Conservation (phyloP, 2,113 vertebrate genomes). For the Poecile atricapillus region DNA sequence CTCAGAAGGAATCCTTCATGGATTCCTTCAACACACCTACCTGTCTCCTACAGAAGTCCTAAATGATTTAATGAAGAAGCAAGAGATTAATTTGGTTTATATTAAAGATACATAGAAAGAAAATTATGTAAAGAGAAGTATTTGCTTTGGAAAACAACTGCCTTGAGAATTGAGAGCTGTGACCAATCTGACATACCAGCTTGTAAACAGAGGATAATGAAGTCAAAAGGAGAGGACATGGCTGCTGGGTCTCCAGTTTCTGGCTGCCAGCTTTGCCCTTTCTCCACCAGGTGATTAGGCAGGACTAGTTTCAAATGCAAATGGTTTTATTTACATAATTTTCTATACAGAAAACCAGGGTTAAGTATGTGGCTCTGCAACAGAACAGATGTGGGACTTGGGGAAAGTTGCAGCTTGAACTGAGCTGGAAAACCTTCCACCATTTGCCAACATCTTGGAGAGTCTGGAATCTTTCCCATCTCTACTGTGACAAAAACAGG, state of each 20-base stretch:
- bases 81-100: background rate
- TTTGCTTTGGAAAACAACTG: background rate
- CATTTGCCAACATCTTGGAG: conserved; percentile 24
- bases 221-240: background rate
- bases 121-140: background rate
- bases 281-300: background rate
- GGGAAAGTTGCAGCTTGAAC: background rate
- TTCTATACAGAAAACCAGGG: background rate
- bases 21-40: background rate
- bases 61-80: background rate
- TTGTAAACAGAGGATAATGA: background rate
- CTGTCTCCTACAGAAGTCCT: background rate
- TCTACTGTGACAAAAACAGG: conserved; percentile 24
- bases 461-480: conserved; percentile 10
- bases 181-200: background rate
- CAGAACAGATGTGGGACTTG: background rate
- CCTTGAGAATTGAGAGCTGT: background rate
- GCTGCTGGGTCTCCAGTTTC: background rate
- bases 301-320: background rate
- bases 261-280: background rate
- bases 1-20: background rate
- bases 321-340: background rate
- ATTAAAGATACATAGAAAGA: background rate
- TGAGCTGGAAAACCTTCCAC: conserved; percentile 22
- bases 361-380: background rate